Evolutionary conservation across 2,797 vertebrate species (phyloP).

Genomic region (Rhinogobio ventralis): DNA sequence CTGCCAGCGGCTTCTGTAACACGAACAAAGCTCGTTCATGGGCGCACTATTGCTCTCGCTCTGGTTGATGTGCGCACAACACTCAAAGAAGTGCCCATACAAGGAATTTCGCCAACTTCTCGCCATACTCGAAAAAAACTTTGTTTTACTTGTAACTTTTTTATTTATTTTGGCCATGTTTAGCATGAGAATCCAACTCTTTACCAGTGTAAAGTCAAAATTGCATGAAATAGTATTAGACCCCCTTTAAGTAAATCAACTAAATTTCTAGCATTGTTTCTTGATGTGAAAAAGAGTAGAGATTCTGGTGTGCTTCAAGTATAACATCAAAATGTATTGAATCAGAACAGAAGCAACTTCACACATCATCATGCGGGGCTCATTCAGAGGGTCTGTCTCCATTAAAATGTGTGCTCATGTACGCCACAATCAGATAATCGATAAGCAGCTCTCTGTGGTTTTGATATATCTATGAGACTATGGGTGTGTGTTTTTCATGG

Average conservation of each 20-base stretch:
- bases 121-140: too few species aligned
- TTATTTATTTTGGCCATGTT: too few species aligned
- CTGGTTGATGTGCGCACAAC: too few species aligned
- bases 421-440: background rate
- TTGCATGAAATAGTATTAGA: too few species aligned
- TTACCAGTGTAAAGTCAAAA: too few species aligned
- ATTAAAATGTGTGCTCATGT: conserved; percentile 42
- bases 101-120: too few species aligned
- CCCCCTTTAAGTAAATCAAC: background rate
- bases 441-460: conserved; percentile 13
- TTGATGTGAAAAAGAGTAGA: background rate
- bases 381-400: conserved; percentile 3
- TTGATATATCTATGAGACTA: background rate
- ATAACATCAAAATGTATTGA: background rate
- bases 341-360: background rate
- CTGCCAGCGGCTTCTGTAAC: too few species aligned
- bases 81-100: too few species aligned
- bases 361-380: conserved; percentile 8
- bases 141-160: too few species aligned
- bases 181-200: too few species aligned
- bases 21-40: too few species aligned
- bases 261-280: background rate
- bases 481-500: conserved; percentile 2
- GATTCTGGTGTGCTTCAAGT: background rate
- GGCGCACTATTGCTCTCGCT: too few species aligned